phyloP scores from a whole-genome alignment of 2,113 vertebrate genomes.

The Tapirus terrestris region DNA sequence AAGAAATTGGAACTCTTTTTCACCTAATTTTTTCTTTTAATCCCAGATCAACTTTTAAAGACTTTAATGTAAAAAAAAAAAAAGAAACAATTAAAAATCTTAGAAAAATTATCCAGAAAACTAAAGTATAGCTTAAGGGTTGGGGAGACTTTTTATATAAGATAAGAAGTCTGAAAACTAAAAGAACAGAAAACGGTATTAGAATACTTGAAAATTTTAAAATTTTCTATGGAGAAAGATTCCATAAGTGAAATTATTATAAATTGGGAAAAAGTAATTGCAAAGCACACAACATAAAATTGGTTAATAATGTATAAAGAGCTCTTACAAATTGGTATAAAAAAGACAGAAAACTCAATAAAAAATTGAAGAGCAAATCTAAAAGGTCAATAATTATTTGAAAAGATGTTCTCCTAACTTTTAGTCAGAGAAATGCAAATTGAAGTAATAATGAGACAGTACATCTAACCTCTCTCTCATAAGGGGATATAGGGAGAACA shows the following conservation, averaged over 20 bases:
- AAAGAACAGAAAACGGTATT: background rate
- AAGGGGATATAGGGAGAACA: background rate
- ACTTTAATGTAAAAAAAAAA: background rate
- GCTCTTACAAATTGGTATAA: background rate
- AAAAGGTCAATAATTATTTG: background rate
- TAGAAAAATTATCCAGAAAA: slow-evolving; percentile 35
- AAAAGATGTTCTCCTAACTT: background rate
- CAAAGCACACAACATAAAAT: background rate
- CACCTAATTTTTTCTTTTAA: background rate
- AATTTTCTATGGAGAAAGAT: background rate
- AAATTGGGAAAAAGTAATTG: background rate
- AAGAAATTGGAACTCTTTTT: background rate
- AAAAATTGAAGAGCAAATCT: background rate
- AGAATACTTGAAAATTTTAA: background rate
- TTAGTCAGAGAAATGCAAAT: slow-evolving; percentile 34
- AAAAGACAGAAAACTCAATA: slow-evolving; percentile 12
- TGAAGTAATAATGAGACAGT: slow-evolving; percentile 5
- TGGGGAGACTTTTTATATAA: background rate
- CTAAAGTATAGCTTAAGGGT: background rate
- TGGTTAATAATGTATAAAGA: background rate
- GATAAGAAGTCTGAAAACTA: background rate
- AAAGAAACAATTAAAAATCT: background rate
- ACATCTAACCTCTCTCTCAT: background rate
- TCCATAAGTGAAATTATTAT: background rate
- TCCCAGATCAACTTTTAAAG: background rate